phyloP scores from a whole-genome alignment of 2,888 invertebrate genomes.

The Spialia ferax region DNA sequence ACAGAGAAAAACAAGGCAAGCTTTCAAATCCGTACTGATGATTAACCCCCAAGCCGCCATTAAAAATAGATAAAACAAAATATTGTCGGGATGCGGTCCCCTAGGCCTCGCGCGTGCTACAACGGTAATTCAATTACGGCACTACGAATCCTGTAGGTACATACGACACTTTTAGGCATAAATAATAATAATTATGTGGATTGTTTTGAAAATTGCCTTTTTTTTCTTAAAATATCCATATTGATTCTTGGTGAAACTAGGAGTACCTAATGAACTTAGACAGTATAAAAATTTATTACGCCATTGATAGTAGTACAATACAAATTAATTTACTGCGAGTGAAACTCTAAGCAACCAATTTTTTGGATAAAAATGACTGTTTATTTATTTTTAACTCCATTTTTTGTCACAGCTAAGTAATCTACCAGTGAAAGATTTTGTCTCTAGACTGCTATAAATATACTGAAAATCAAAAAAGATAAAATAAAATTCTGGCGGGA shows the following conservation, averaged over 20 bases:
- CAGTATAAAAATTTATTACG: too few relatives aligned
- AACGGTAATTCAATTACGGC: conserved; percentile 77
- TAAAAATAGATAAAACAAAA: conserved; percentile 84
- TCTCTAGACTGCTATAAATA: not conserved
- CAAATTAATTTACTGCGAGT: too few relatives aligned
- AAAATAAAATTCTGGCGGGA: conserved; percentile 73
- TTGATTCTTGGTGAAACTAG: too few relatives aligned
- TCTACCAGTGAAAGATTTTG: not conserved
- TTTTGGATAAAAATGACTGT: too few relatives aligned
- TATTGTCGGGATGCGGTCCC: conserved; percentile 63
- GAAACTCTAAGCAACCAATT: too few relatives aligned
- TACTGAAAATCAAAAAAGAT: conserved; percentile 75
- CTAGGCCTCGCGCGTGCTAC: conserved; percentile 59
- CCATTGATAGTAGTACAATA: too few relatives aligned
- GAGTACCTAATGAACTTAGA: too few relatives aligned
- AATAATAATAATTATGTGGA: too few relatives aligned
- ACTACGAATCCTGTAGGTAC: conserved; percentile 11
- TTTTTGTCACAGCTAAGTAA: not conserved
- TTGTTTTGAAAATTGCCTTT: not conserved
- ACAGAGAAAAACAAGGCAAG: conserved; percentile 54
- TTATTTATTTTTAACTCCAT: too few relatives aligned
- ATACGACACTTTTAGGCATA: too few relatives aligned
- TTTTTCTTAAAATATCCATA: not conserved
- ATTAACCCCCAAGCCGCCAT: conserved; percentile 75
- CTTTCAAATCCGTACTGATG: conserved; percentile 69